phyloP scores from a whole-genome alignment of 2,797 vertebrate species.

The Microctenopoma stevenorrisi region DNA sequence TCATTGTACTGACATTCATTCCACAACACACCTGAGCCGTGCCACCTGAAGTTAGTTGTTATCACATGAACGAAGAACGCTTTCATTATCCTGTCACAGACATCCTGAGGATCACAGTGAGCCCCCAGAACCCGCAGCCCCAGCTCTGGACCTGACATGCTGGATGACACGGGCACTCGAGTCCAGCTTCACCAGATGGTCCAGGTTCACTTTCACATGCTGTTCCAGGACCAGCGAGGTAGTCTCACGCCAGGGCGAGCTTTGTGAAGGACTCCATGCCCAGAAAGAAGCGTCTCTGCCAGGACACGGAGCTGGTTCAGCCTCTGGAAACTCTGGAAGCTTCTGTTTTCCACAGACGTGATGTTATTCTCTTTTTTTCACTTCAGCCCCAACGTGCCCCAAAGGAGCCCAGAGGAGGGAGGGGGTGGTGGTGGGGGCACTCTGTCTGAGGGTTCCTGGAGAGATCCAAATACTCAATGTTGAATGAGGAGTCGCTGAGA shows the following conservation, averaged over 20 bases:
- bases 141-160: constrained; percentile 50
- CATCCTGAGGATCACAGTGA: constrained; percentile 41
- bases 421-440: constrained; percentile 25
- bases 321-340: constrained; percentile 66
- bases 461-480: constrained; percentile 70
- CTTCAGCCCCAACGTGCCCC: constrained; percentile 63
- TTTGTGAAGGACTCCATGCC: constrained; percentile 69
- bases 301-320: constrained; percentile 68
- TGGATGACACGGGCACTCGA: constrained; percentile 62
- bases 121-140: not conserved
- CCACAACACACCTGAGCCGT: not conserved
- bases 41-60: not conserved
- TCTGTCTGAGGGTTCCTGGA: constrained; percentile 68
- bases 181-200: constrained; percentile 62
- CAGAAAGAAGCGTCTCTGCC: constrained; percentile 59
- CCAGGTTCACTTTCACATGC: constrained; percentile 41
- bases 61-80: constrained; percentile 7
- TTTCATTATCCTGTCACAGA: constrained; percentile 33
- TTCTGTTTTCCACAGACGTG: constrained; percentile 33
- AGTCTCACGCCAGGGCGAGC: constrained; percentile 65
- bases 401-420: constrained; percentile 48
- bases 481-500: constrained; percentile 49
- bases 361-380: constrained; percentile 69
- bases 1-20: too few relatives aligned
- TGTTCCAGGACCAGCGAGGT: constrained; percentile 39